phyloP scores from a whole-genome alignment of 2,797 vertebrate genomes.

The Periparus ater region DNA sequence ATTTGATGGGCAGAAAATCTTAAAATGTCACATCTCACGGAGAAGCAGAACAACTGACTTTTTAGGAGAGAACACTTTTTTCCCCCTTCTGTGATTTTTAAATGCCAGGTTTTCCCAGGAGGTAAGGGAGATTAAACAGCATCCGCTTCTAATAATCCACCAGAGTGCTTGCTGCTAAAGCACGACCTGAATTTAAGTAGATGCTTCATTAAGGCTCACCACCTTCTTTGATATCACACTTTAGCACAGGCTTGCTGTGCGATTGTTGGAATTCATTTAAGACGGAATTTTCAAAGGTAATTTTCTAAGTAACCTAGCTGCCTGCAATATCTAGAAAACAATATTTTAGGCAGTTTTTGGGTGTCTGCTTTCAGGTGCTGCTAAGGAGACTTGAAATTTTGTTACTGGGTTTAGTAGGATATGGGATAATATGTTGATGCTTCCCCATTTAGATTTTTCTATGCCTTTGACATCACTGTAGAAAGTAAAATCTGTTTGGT shows the following conservation, averaged over 20 bases:
- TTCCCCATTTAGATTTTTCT: not conserved
- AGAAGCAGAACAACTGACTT: not conserved
- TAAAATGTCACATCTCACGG: not conserved
- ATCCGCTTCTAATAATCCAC: not conserved
- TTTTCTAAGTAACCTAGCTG: not conserved
- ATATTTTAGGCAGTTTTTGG: slow-evolving; percentile 9
- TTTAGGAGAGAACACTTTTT: not conserved
- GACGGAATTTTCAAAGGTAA: not conserved
- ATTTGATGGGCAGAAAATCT: not conserved
- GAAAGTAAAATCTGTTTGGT: not conserved
- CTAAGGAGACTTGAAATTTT: not conserved
- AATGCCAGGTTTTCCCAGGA: slow-evolving; percentile 24
- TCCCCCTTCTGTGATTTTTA: not conserved
- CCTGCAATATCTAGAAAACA: not conserved
- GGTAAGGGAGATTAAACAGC: slow-evolving; percentile 6
- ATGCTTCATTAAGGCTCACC: slow-evolving; percentile 24
- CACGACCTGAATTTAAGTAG: slow-evolving; percentile 21
- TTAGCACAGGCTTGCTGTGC: not conserved
- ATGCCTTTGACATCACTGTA: not conserved
- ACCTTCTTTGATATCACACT: slow-evolving; percentile 23
- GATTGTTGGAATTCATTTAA: not conserved
- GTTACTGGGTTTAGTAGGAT: not conserved
- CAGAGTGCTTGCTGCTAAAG: slow-evolving; percentile 7
- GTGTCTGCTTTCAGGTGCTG: not conserved
- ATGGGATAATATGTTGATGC: not conserved